phyloP scores from a whole-genome alignment of 2,113 vertebrate genomes.

The Cathartes aura region DNA sequence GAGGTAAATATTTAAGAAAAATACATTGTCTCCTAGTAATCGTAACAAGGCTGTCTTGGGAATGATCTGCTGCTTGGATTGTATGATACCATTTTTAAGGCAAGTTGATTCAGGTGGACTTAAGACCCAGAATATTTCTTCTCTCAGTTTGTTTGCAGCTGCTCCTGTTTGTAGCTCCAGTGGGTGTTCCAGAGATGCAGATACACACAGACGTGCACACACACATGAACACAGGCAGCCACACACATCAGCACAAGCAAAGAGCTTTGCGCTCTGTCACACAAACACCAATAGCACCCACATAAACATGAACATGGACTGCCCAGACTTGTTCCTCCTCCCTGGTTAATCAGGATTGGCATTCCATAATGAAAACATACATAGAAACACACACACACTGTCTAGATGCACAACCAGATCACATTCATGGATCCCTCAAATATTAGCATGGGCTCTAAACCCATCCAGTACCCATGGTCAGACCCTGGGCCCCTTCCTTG shows the following conservation, averaged over 20 bases:
- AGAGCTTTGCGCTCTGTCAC: fast-evolving
- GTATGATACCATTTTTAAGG: background rate
- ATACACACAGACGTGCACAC: background rate
- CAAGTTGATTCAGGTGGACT: background rate
- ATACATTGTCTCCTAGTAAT: background rate
- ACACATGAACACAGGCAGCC: background rate
- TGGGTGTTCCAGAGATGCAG: background rate
- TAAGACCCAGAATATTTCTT: background rate
- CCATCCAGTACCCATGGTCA: no score
- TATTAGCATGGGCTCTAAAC: background rate
- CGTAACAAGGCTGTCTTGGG: background rate
- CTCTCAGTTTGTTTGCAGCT: background rate
- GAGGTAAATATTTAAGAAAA: background rate
- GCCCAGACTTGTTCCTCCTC: background rate
- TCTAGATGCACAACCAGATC: background rate
- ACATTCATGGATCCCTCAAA: background rate
- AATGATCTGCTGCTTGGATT: background rate
- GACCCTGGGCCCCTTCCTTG: background rate
- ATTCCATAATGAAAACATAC: background rate
- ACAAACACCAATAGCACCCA: background rate
- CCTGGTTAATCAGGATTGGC: background rate
- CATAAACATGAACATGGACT: background rate
- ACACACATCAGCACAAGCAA: background rate
- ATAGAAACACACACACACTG: background rate
- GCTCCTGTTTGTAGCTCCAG: background rate